Base-by-base conservation (phyloP, 2,113 vertebrate species). In the Pterocles orientalis region DNA sequence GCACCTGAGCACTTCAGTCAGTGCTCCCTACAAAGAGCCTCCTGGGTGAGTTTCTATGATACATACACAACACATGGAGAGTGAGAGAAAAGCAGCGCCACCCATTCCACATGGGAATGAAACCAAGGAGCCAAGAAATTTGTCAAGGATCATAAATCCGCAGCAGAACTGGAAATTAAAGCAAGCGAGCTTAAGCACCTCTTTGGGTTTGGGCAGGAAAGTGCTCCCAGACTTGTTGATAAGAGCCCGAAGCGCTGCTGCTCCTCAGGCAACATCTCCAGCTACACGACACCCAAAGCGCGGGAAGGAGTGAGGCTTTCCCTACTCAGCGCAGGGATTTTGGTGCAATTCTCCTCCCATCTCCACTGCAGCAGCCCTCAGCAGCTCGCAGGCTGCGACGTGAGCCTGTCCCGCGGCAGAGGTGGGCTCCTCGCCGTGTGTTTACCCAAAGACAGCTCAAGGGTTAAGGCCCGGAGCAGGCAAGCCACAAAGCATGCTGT, bases 331-430 rank as follows among this genome's bases (percentile, higher is more conserved):
- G 21, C 39, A 34, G 4, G 34, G 41, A 80, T 39, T 43, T 25
- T 20, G 39, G 33, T 14, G 39, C 39, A 68, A 10, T 39, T 41
- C 48, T 57, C 7, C 28, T 64, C 34, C 61, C 0, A 0, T 39
- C 88, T 33, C 57, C 45, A 29, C 34, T 9, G 24, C 33, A 26
- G 54, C 61, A 45, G 19, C 61, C 16, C 19, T 1, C 33, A 26
- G 54, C 61, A 45, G 19, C 61, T 13, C 20, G 1, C 24, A 29
- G 66, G 26, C 62, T 57, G 18, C 50, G 34, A 6, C 5, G 1
- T 0, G 3, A 58, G 18, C 7, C 33, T 24, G 7, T 23, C 33
- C 84, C 0, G 0, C 54, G 20, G 14, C 8, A 33, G 82, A 45
- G 47, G 33, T 10, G 7, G 16, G 43, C 10, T 79, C 53, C 70